phyloP scores from a whole-genome alignment of 2,797 vertebrate species.

The Platyrinchus mystaceus region DNA sequence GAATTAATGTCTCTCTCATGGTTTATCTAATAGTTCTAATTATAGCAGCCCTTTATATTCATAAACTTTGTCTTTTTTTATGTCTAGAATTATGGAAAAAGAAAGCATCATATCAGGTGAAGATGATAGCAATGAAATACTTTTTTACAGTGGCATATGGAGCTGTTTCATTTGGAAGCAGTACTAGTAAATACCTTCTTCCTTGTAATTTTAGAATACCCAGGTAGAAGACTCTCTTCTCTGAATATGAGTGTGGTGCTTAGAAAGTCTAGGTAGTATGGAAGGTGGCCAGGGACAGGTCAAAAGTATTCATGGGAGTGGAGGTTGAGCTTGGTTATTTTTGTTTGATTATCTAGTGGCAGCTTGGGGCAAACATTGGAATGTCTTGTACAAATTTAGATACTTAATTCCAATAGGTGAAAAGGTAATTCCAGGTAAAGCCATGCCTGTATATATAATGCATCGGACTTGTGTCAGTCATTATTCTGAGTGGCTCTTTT shows the following conservation, averaged over 20 bases:
- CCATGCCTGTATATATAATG: not conserved
- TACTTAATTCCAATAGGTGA: not conserved
- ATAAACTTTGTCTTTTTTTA: not conserved
- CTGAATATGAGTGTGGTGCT: not conserved
- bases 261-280: not conserved
- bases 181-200: not conserved
- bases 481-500: not conserved
- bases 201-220: not conserved
- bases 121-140: not conserved
- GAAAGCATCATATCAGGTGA: not conserved
- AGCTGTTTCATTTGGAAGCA: not conserved
- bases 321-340: not conserved
- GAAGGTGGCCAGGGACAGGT: not conserved
- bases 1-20: not conserved
- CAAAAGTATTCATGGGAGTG: not conserved
- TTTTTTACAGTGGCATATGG: not conserved
- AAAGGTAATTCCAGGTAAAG: not conserved
- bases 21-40: not conserved
- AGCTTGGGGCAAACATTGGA: not conserved
- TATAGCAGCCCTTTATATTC: not conserved
- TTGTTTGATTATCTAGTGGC: not conserved
- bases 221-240: not conserved
- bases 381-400: not conserved
- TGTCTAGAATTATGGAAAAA: not conserved
- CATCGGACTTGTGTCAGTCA: not conserved